Conservation (phyloP, 2,113 vertebrate genomes). For the Epinephelus moara region DNA sequence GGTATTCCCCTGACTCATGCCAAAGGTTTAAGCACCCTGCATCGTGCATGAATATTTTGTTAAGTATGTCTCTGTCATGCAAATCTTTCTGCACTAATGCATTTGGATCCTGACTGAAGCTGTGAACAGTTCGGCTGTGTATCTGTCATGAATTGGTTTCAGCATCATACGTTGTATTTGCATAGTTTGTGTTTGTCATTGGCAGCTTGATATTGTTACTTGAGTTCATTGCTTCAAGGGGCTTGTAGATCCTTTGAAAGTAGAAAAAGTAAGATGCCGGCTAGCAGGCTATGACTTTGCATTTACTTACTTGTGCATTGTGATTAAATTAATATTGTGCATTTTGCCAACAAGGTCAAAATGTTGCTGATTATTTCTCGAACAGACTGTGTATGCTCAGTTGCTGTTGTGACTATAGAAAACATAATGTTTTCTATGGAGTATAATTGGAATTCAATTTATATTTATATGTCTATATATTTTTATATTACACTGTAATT, state of each 20-base stretch:
- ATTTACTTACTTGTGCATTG: background rate
- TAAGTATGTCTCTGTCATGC: background rate
- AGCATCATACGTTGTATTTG: background rate
- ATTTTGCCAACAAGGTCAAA: background rate
- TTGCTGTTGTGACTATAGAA: background rate
- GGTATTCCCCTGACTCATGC: conserved; percentile 65
- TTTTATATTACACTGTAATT: background rate
- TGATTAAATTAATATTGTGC: conserved; percentile 13
- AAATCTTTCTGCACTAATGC: conserved; percentile 7
- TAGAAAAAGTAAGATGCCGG: background rate
- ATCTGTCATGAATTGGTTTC: background rate
- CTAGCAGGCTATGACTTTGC: background rate
- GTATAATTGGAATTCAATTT: too few species aligned
- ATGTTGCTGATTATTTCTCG: background rate
- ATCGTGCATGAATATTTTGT: conserved; percentile 22
- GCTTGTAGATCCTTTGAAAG: background rate
- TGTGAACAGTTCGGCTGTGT: background rate
- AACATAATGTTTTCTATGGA: too few species aligned
- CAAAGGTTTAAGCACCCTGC: conserved; percentile 31
- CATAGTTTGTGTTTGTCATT: background rate
- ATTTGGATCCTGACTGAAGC: background rate
- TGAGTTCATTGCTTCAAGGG: background rate
- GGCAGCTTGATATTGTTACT: background rate
- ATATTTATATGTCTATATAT: too few species aligned
- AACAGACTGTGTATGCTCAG: background rate